Conservation (phyloP, 2,797 vertebrate genomes). For the Esox lucius region DNA sequence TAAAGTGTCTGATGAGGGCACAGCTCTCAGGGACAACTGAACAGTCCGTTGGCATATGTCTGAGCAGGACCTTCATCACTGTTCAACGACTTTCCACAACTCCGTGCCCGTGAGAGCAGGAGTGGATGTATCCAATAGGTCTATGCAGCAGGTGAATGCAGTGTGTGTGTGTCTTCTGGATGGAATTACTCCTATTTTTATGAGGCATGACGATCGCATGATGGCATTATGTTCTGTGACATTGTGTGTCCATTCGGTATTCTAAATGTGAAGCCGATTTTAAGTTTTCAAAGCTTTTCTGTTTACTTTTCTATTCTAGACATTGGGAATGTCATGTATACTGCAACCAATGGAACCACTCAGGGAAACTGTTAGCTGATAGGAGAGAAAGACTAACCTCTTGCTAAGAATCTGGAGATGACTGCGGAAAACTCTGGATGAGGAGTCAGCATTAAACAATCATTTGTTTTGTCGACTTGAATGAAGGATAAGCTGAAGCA, state of each 20-base stretch:
- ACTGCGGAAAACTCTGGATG: conserved; percentile 3
- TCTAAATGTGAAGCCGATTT: not conserved
- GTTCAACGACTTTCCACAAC: not conserved
- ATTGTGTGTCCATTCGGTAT: not conserved
- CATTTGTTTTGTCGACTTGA: conserved; percentile 46
- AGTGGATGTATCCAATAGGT: too few relatives aligned
- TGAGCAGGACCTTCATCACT: not conserved
- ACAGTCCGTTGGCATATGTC: conserved; percentile 8
- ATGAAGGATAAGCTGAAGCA: conserved; percentile 38
- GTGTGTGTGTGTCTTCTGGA: not conserved
- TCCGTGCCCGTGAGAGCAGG: not conserved
- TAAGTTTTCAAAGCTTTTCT: not conserved
- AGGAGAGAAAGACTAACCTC: not conserved
- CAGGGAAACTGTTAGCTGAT: not conserved
- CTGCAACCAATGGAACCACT: not conserved
- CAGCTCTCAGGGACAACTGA: conserved; percentile 19
- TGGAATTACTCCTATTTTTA: not conserved
- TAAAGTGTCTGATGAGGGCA: conserved; percentile 11
- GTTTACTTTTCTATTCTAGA: not conserved
- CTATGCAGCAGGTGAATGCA: not conserved
- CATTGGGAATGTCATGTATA: not conserved
- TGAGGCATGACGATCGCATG: not conserved
- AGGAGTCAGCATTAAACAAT: conserved; percentile 38
- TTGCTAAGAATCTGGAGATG: not conserved
- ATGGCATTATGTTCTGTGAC: not conserved